Evolutionary conservation across 2,797 vertebrate genomes (phyloP), one percentile per base, ranked within the genome.

Genomic region (Hapalemur alaotrensis): DNA sequence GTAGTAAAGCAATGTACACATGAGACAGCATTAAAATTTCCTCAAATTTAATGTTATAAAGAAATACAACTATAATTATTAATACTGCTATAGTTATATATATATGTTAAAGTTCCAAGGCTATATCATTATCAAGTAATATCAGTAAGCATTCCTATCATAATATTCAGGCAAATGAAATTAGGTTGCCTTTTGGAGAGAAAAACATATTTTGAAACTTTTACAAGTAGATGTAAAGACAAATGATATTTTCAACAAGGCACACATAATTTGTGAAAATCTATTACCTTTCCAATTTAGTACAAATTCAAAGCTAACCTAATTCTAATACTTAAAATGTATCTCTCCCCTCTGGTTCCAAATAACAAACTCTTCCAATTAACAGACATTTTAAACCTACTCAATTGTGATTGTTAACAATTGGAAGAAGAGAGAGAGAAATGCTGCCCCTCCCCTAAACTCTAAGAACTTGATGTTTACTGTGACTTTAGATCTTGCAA

Each of bases 201-300:
- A 97, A 97, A 98, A 97, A 85, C 82, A 46, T 95, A 78, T 75
- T 80, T 41, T 84, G 54, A 94, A 83, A 97, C 84, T 41, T 20
- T 97, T 43, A 94, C 48, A 93, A 0, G 0, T 63, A 80, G 63
- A 96, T 80, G 96, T 95, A 97, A 95, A 96, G 97, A 92, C 85
- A 96, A 96, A 0, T 82, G 84, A 98, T 59, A 97, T 63, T 69
- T 95, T 43, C 81, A 97, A 93, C 94, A 98, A 98, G 98, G 97
- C 97, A 98, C 98, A 95, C 95, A 92, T 84, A 81, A 98, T 94
- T 97, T 98, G 85, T 96, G 97, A 97, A 98, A 98, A 95, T 93
- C 80, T 96, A 96, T 93, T 98, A 93, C 67, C 94, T 81, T 91
- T 23, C 95, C 69, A 97, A 89, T 30, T 87, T 57, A 87, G 78